Base-by-base conservation (phyloP, 2,113 vertebrate genomes). In the Centropus bengalensis region DNA sequence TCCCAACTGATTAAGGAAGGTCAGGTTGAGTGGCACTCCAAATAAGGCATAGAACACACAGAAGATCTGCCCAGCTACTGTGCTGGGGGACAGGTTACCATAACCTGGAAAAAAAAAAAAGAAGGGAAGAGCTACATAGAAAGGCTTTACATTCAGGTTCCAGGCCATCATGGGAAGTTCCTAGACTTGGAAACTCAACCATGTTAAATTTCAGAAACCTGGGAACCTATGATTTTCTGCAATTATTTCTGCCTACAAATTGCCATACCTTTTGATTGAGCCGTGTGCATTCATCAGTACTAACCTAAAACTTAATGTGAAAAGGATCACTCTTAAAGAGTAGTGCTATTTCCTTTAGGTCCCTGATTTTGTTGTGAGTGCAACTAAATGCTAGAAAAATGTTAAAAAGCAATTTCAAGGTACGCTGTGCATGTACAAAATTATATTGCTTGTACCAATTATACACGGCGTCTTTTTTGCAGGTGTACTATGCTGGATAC, bases 41-140 rank as follows among this genome's bases (percentile, higher is more conserved):
- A 99, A 98, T 33, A 99, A 97, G 4, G 99, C 99, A 12, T 99
- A 99, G 94, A 99, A 98, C 58, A 99, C 98, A 87, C 99, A 99
- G 96, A 99, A 99, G 83, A 98, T 97, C 89, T 99, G 99, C 23
- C 99, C 99, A 10, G 97, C 96, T 62, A 98, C 97, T 0, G 99
- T 99, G 97, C 98, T 99, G 82, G 99, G 98, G 1, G 98, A 98
- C 56, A 99, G 96, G 93, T 99, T 99, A 14, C 99, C 99, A 6
- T 99, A 99, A 21, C 99, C 99, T 99, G 92, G 6, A 17, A 30
- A 10, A n/a, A 56, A n/a, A 56, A 49, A 71, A 73, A 59, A 52
- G 32, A 74, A 84, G 36, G 71, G 74, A 74, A 71, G 16, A 44
- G 32, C 15, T 63, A 54, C 14, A 54, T 32, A 15, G 71, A 68